Evolutionary conservation across 2,888 invertebrate genomes (phyloP).

Genomic region (Eilema depressum): DNA sequence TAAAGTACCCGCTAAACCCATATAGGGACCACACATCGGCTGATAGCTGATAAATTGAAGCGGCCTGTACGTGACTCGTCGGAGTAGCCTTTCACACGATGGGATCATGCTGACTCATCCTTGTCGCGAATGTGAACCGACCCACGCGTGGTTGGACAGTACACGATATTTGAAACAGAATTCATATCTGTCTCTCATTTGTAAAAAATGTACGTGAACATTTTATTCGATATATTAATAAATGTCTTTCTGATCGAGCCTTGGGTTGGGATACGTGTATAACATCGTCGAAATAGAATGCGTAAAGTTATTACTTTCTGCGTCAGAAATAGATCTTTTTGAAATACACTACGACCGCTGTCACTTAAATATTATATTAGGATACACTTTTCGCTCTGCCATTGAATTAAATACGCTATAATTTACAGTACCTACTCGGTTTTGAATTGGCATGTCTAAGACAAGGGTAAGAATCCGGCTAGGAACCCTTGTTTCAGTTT

Average conservation of each 20-base stretch:
- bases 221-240: slow-evolving; percentile 13
- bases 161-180: slow-evolving; percentile 45
- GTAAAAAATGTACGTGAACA: slow-evolving; percentile 10
- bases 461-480: not conserved
- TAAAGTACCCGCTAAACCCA: slow-evolving; percentile 41
- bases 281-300: slow-evolving; percentile 8
- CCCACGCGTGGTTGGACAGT: slow-evolving; percentile 41
- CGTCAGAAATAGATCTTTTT: not conserved
- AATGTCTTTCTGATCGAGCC: not conserved
- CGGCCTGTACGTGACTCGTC: slow-evolving; percentile 50
- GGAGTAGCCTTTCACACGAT: slow-evolving; percentile 42
- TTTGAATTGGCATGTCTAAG: not conserved
- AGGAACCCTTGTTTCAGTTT: not conserved
- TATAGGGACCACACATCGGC: slow-evolving; percentile 37
- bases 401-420: not conserved
- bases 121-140: slow-evolving; percentile 42
- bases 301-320: slow-evolving; percentile 7
- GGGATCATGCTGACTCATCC: slow-evolving; percentile 51
- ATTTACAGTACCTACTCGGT: not conserved
- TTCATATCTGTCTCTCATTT: slow-evolving; percentile 34
- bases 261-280: not conserved
- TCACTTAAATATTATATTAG: not conserved
- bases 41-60: slow-evolving; percentile 55
- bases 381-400: not conserved
- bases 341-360: not conserved